phyloP scores from a whole-genome alignment of 2,113 vertebrate species.

The Panthera uncia region DNA sequence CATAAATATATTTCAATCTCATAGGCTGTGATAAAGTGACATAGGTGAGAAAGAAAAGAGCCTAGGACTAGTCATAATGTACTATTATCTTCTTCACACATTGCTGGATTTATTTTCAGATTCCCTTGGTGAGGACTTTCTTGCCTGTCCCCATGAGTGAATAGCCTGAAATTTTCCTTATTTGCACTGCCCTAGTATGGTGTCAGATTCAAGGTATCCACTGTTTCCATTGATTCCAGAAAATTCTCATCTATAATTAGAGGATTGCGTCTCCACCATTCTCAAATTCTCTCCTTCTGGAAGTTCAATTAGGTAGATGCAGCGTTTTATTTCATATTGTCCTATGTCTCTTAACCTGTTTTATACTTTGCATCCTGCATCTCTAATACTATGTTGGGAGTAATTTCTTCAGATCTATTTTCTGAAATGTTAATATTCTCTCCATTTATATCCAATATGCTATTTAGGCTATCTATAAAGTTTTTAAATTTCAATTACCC shows the following conservation, averaged over 20 bases:
- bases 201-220: not conserved
- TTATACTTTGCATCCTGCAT: not conserved
- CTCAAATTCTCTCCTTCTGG: not conserved
- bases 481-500: not conserved
- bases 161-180: not conserved
- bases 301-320: not conserved
- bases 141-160: not conserved
- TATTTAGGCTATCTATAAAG: not conserved
- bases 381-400: not conserved
- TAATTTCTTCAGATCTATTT: slow-evolving; percentile 43
- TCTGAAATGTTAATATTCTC: not conserved
- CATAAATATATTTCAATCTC: not conserved
- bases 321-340: not conserved
- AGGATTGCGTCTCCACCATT: not conserved
- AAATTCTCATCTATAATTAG: not conserved
- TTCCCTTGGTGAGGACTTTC: not conserved
- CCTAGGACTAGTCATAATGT: not conserved
- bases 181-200: not conserved
- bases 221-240: not conserved
- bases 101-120: not conserved
- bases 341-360: not conserved
- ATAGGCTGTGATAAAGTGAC: not conserved
- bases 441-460: not conserved
- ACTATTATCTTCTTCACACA: not conserved
- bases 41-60: not conserved